Conservation (phyloP, 2,113 vertebrate genomes). For the Motacilla tschutschensis region DNA sequence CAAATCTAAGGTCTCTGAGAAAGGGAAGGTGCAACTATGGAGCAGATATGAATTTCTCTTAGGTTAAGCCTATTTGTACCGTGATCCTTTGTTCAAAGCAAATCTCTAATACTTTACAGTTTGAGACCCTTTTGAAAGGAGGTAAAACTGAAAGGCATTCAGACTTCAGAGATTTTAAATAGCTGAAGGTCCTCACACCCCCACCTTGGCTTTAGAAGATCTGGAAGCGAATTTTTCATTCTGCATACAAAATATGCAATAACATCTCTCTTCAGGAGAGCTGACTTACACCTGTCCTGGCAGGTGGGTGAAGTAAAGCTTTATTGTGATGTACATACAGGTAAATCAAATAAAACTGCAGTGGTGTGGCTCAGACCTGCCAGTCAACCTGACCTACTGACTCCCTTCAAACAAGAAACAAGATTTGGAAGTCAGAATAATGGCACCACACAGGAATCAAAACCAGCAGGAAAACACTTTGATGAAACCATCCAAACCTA, state of each 20-base stretch:
- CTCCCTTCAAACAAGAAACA: neutral
- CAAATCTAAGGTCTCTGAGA: neutral
- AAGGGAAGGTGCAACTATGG: neutral
- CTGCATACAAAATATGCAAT: accelerated
- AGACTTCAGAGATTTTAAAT: neutral
- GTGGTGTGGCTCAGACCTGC: neutral
- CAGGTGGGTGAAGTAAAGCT: neutral
- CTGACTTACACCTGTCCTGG: neutral
- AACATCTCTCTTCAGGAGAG: neutral
- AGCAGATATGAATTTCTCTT: neutral
- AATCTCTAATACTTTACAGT: neutral
- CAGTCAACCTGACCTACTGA: neutral
- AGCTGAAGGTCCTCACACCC: neutral
- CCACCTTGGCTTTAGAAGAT: neutral
- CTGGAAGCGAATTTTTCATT: neutral
- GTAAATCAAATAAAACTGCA: neutral
- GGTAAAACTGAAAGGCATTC: neutral
- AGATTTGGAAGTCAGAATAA: neutral
- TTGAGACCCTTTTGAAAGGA: neutral
- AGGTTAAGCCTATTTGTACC: neutral
- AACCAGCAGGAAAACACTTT: neutral
- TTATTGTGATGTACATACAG: neutral
- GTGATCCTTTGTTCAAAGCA: neutral
- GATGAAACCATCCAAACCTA: neutral
- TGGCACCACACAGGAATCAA: neutral